Conservation (phyloP, 2,888 invertebrate species). For the Cheilosia vulpina region DNA sequence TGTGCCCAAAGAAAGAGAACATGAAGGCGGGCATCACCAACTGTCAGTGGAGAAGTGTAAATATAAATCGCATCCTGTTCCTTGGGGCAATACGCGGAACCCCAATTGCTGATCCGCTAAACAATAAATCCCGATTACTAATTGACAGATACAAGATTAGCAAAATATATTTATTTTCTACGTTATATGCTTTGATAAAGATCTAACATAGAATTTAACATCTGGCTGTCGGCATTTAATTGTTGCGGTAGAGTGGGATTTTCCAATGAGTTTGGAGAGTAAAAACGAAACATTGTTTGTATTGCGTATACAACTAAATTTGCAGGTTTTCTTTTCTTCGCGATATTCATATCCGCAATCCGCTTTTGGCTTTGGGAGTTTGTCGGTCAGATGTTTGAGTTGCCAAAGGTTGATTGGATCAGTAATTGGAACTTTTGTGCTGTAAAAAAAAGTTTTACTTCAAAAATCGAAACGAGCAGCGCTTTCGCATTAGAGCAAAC, state of each 20-base stretch:
- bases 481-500: too few relatives aligned
- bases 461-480: too few relatives aligned
- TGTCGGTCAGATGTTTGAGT: constrained; percentile 6
- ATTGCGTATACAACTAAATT: constrained; percentile 2
- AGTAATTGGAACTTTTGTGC: too few relatives aligned
- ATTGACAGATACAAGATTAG: constrained; percentile 46
- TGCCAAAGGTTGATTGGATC: background rate
- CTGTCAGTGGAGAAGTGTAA: constrained; percentile 29
- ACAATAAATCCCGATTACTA: constrained; percentile 41
- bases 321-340: constrained; percentile 11
- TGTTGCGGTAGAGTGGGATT: constrained; percentile 23
- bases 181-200: constrained; percentile 29
- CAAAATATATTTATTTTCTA: background rate
- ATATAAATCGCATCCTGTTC: constrained; percentile 57
- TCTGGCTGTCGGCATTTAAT: constrained; percentile 34
- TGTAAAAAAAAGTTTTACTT: too few relatives aligned
- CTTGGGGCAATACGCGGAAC: constrained; percentile 43
- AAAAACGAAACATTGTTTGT: background rate
- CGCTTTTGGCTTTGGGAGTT: constrained; percentile 17
- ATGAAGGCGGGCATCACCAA: constrained; percentile 47
- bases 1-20: constrained; percentile 13
- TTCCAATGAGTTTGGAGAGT: constrained; percentile 15
- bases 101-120: constrained; percentile 10
- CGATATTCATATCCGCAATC: constrained; percentile 17
- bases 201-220: constrained; percentile 28